These are phyloP conservation scores for Drosophila limbata DNA, from an alignment of 2,888 invertebrate genomes.

Conservation along the genomic window DNA sequence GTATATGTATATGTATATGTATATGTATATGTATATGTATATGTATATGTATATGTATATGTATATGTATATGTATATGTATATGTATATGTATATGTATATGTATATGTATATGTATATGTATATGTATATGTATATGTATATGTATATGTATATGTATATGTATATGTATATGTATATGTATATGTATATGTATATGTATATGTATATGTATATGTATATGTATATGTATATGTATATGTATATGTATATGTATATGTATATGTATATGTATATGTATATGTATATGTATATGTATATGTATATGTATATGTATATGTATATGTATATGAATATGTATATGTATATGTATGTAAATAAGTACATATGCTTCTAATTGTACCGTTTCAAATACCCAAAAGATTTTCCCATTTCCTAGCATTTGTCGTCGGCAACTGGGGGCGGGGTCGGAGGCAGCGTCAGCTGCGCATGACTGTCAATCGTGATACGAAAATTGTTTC, in stretches of 20 bases:
- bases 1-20: constrained; percentile 11
- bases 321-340: constrained; percentile 7
- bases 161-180: constrained; percentile 14
- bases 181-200: constrained; percentile 21
- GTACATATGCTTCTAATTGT: constrained; percentile 40
- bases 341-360: constrained; percentile 19
- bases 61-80: constrained; percentile 6
- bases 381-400: constrained; percentile 45
- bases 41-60: not conserved
- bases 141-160: constrained; percentile 12
- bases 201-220: constrained; percentile 18
- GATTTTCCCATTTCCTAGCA: constrained; percentile 35
- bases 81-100: constrained; percentile 14
- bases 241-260: constrained; percentile 8
- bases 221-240: constrained; percentile 13
- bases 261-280: constrained; percentile 11
- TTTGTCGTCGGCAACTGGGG: constrained; percentile 19
- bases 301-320: constrained; percentile 23
- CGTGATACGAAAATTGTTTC: constrained; percentile 69
- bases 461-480: constrained; percentile 75
- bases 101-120: constrained; percentile 17
- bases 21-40: constrained; percentile 14
- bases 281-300: constrained; percentile 21
- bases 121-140: constrained; percentile 5
- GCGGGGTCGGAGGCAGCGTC: constrained; percentile 51